These are phyloP conservation scores for Morus bassanus DNA, from an alignment of 2,797 vertebrate genomes.

Conservation along the genomic window DNA sequence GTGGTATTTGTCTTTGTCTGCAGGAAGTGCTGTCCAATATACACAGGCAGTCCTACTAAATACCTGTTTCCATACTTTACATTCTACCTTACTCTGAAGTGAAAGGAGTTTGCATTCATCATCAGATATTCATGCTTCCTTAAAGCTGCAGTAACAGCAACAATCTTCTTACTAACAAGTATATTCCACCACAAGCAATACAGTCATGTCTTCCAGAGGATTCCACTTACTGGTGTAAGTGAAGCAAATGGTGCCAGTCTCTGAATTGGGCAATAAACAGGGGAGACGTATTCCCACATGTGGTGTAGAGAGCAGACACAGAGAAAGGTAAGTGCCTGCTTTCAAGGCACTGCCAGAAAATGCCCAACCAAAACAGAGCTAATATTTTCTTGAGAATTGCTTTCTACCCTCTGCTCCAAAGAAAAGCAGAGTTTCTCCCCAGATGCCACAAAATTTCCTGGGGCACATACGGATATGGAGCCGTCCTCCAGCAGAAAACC, in stretches of 20 bases:
- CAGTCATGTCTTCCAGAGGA: background rate
- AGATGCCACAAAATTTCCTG: background rate
- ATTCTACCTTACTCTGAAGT: background rate
- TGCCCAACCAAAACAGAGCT: background rate
- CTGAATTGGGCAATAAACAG: background rate
- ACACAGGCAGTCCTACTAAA: background rate
- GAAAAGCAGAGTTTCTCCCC: background rate
- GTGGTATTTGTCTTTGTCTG: background rate
- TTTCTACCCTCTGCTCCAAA: background rate
- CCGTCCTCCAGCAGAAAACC: background rate
- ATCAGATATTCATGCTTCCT: background rate
- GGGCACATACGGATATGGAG: rapidly evolving
- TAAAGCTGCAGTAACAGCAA: background rate
- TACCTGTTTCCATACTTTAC: background rate
- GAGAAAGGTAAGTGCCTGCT: background rate
- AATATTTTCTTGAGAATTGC: background rate
- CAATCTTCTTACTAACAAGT: background rate
- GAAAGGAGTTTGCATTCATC: background rate
- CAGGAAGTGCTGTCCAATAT: background rate
- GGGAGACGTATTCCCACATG: background rate
- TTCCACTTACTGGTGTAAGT: background rate
- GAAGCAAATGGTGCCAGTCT: background rate
- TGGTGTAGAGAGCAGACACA: background rate
- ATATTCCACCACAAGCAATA: background rate
- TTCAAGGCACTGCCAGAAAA: background rate